Evolutionary conservation across 2,797 vertebrate species (phyloP), one percentile per base, ranked within the genome.

Genomic region (Coilia nasus): DNA sequence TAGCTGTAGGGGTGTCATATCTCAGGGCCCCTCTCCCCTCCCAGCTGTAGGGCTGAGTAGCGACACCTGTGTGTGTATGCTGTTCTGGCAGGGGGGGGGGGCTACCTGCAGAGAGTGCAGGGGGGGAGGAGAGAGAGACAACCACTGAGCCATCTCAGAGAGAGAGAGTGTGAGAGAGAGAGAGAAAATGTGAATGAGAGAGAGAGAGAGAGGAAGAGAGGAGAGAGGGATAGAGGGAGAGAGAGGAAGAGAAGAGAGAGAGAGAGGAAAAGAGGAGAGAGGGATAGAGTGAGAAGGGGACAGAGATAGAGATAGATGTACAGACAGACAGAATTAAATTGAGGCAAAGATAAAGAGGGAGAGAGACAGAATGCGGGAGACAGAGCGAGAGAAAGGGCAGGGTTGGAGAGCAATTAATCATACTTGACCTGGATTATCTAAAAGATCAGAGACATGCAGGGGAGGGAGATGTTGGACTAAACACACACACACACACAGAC

Each of bases 281-380:
- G 46, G 81, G 28, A 84, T 83, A 83, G 54, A 46, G n/a, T n/a
- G n/a, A n/a, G n/a, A n/a, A n/a, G n/a, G n/a, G n/a, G 62, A 25
- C 25, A 31, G 62, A 14, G 11, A 67, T 67, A 82, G 46, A 82
- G 28, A 84, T 83, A 83, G 54, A 46, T 31, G 28, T 80, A 54
- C 7, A 54, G 50, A 54, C 7, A 54, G 50, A 54, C 1, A 54
- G 50, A 54, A 54, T 54, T 9, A 54, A 54, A 10, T 1, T 54
- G 50, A 54, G 14, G 50, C 50, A 54, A 54, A 54, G 50, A 54
- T 2, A 54, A 54, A 1, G 50, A 2, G 7, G 14, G 50, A 54
- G 50, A 54, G 1, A 54, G 7, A 54, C 2, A 54, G 50, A 54
- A 9, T 2, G 50, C 2, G 7, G 9, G 2, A 54, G 50, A 54